Conservation (phyloP, 1,140 invertebrate species). For the Phortica variegata region DNA sequence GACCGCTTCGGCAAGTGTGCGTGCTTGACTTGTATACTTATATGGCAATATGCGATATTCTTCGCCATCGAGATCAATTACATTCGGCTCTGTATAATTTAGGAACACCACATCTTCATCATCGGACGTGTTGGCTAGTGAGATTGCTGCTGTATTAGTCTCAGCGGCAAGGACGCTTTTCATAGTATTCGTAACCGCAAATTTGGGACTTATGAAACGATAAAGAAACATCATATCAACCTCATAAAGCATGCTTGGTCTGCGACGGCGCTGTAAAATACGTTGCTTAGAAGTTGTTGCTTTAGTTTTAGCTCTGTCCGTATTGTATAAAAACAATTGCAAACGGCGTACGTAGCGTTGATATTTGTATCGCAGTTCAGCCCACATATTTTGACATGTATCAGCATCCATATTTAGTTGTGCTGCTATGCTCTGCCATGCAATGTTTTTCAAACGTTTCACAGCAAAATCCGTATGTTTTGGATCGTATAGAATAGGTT, state of each 20-base stretch:
- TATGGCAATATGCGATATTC: neutral
- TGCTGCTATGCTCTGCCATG: conserved; percentile 22
- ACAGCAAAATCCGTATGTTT: too few relatives aligned
- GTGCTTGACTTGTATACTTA: neutral
- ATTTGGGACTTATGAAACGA: conserved; percentile 25
- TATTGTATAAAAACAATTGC: conserved; percentile 5
- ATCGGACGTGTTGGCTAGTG: neutral
- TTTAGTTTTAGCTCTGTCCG: neutral
- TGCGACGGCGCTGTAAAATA: neutral
- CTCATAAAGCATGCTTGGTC: conserved; percentile 32
- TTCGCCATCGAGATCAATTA: conserved; percentile 31
- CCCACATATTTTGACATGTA: conserved; percentile 30
- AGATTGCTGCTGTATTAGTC: neutral
- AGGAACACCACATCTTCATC: conserved; percentile 16
- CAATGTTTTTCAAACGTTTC: too few relatives aligned
- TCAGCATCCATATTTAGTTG: conserved; percentile 1
- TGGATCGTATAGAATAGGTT: too few relatives aligned
- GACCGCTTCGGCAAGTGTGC: conserved; percentile 5
- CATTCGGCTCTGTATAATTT: neutral
- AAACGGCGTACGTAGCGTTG: conserved; percentile 33
- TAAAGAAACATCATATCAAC: conserved; percentile 39
- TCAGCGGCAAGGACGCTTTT: too few relatives aligned
- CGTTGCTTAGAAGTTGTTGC: neutral
- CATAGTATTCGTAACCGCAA: too few relatives aligned
- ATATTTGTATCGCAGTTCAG: conserved; percentile 27